phyloP scores from a whole-genome alignment of 2,113 vertebrate genomes.

The Heliornis fulica region DNA sequence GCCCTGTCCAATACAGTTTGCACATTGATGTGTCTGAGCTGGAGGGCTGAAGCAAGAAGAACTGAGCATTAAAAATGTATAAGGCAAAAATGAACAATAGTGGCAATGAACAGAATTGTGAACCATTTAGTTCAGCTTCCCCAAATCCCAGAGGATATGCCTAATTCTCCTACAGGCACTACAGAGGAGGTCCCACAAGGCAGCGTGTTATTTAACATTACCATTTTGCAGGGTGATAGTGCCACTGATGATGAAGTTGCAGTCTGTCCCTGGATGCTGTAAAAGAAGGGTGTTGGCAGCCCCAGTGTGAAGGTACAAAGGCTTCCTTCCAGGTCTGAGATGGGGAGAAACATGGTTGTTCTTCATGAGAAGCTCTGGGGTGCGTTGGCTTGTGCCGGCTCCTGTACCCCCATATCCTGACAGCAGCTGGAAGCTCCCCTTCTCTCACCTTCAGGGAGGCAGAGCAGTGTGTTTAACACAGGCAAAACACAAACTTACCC shows the following conservation, averaged over 20 bases:
- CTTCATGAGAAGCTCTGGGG: too few relatives aligned
- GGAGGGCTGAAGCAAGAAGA: background rate
- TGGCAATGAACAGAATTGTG: background rate
- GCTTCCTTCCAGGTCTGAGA: background rate
- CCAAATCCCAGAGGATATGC: background rate
- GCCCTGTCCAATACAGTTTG: background rate
- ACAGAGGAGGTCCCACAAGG: background rate
- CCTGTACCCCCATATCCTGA: background rate
- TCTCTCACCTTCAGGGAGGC: background rate
- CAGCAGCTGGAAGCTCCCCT: background rate
- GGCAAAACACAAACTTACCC: background rate
- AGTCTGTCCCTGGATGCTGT: background rate
- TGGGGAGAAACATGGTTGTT: background rate
- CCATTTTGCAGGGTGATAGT: background rate
- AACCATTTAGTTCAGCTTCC: background rate
- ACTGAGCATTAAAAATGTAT: accelerated
- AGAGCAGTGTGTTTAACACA: accelerated
- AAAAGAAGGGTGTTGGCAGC: background rate
- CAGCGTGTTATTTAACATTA: background rate
- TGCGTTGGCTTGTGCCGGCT: background rate
- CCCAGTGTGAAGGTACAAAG: background rate
- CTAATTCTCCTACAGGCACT: background rate
- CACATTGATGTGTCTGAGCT: background rate
- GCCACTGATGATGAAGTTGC: background rate
- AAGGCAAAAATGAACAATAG: background rate